phyloP scores from a whole-genome alignment of 2,888 invertebrate genomes.

The Clistopyga incitator region DNA sequence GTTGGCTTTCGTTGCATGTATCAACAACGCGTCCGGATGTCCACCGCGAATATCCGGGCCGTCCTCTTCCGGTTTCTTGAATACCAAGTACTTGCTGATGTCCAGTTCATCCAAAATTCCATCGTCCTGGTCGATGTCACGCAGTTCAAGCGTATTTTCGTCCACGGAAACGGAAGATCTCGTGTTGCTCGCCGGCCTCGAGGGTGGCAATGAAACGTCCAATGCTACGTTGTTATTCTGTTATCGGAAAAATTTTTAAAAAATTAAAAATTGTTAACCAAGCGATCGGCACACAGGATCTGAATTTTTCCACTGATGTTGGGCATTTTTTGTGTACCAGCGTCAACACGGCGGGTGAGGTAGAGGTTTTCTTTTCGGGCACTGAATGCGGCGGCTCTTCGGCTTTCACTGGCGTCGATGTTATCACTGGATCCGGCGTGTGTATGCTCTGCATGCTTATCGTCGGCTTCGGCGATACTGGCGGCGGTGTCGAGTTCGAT shows the following conservation, averaged over 20 bases:
- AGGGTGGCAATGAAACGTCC: conserved; percentile 75
- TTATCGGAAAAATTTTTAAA: conserved; percentile 70
- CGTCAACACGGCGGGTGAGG: conserved; percentile 75
- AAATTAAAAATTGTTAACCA: neutral
- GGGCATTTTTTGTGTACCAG: conserved; percentile 71
- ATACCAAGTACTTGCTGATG: conserved; percentile 91
- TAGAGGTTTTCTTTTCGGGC: conserved; percentile 76
- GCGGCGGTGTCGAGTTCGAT: conserved; percentile 78
- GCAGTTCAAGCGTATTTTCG: conserved; percentile 76
- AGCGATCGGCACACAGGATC: neutral
- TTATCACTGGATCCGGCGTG: conserved; percentile 75
- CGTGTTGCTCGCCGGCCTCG: conserved; percentile 80
- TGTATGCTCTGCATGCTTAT: conserved; percentile 84
- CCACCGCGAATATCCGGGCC: conserved; percentile 97
- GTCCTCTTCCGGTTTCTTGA: conserved; percentile 93
- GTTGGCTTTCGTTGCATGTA: conserved; percentile 97
- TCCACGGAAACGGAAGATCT: conserved; percentile 80
- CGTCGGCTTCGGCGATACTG: conserved; percentile 80
- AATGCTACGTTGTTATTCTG: conserved; percentile 78
- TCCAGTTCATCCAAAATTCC: conserved; percentile 90
- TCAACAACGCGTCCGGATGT: conserved; percentile 96
- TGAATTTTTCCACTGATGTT: neutral
- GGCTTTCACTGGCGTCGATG: conserved; percentile 79
- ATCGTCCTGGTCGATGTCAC: conserved; percentile 71
- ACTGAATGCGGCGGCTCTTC: conserved; percentile 70